Evolutionary conservation across 1,140 invertebrate species (phyloP).

Genomic region (Caenorhabditis elegans): DNA sequence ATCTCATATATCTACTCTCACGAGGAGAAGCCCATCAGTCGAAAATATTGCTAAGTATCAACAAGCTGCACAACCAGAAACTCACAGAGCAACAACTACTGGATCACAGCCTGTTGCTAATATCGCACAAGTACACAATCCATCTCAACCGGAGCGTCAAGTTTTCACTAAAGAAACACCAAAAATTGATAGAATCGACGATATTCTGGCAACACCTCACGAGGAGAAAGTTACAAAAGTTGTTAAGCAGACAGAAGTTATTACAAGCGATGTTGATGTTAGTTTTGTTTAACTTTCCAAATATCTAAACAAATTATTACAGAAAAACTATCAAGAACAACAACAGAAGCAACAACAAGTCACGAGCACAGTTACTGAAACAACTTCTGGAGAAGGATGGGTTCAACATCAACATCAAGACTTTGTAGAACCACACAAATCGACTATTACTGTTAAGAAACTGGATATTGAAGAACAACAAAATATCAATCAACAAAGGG

Average conservation of each 20-base stretch:
- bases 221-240: neutral
- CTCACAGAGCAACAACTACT: constrained; percentile 7
- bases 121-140: constrained; percentile 34
- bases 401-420: constrained; percentile 35
- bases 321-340: constrained; percentile 28
- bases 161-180: neutral
- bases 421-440: constrained; percentile 23
- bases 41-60: constrained; percentile 30
- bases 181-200: constrained; percentile 32
- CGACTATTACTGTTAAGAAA: neutral
- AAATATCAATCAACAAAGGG: constrained; percentile 2
- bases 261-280: neutral
- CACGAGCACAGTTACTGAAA: constrained; percentile 31
- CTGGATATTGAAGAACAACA: constrained; percentile 17
- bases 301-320: neutral
- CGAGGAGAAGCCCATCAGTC: constrained; percentile 20
- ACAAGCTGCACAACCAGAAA: neutral
- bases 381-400: constrained; percentile 44
- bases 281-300: neutral
- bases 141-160: neutral
- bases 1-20: constrained; percentile 18
- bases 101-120: constrained; percentile 9
- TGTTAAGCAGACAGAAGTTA: neutral
- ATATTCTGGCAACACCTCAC: neutral
- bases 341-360: constrained; percentile 32